Evolutionary conservation across 2,888 invertebrate genomes (phyloP), one percentile per base, ranked within the genome.

Genomic region (Altica lythri): DNA sequence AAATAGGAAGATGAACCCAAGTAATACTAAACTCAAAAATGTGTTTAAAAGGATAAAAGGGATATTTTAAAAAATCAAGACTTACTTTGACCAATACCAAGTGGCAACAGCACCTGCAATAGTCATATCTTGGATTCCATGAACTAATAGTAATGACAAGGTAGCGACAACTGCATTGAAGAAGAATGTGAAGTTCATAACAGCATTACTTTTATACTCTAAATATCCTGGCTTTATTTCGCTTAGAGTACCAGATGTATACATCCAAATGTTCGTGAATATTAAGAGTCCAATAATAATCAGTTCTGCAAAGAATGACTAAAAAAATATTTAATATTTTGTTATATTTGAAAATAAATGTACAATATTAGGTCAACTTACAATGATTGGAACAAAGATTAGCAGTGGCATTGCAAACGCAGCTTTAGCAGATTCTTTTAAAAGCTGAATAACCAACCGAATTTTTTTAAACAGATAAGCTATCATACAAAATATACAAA

Each of bases 71-170:
- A 27, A 14, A 12, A n/a, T n/a, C n/a, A n/a, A n/a, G n/a, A 56
- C 61, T 63, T 67, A 84, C 84, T 80, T 80, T 6, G 80, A 75
- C 68, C 85, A 86, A 67, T 83, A 86, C 86, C 86, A 86, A 6
- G 76, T 77, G 0, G 83, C 79, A 2, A 85, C 82, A n/a, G 84
- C 77, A 2, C 83, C 81, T 30, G 84, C 83, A 34, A 86, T 79
- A 12, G 84, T 78, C 74, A 85, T 79, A 66, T 84, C 83, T 64
- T 86, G 84, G 61, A 83, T 82, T 29, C 83, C 84, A 10, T 83
- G 73, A 55, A 83, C 78, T 65, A 85, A 84, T 69, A 85, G 84
- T 34, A 77, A 75, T 19, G 81, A 74, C 80, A 85, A 85, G 53
- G 84, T 76, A 46, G 82, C 77, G n/a, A 82, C 79, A 49, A 84